A percentile compares a stretch with the other conserved stretches of the same genome.
These are phyloP conservation scores for Bruchidius siliquastri DNA, from an alignment of 2,888 invertebrate species.

Conservation along the genomic window DNA sequence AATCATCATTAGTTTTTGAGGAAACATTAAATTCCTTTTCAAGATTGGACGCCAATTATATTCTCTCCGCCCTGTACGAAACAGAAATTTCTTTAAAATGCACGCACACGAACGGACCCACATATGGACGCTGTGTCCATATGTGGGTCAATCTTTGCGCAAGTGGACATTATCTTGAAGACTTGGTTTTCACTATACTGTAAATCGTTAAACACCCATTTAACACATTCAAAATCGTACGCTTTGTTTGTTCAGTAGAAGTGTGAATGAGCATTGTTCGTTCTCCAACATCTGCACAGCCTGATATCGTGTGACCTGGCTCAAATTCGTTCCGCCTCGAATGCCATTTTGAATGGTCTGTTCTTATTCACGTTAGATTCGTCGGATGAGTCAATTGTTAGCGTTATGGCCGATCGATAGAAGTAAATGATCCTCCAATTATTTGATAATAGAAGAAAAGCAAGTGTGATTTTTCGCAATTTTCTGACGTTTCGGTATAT, in stretches of 20 bases:
- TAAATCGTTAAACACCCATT: not conserved
- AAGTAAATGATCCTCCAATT: no score
- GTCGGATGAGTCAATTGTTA: not conserved
- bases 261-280: not conserved
- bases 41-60: no score
- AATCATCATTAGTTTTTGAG: no score
- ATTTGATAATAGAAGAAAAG: no score
- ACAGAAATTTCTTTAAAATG: not conserved
- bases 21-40: no score
- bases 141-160: not conserved
- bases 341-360: not conserved
- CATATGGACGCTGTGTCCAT: not conserved
- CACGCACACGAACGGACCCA: not conserved
- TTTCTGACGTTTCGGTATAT: no score
- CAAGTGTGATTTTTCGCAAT: no score
- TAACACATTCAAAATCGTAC: not conserved
- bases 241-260: not conserved
- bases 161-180: not conserved
- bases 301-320: not conserved
- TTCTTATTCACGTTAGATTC: not conserved
- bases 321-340: not conserved
- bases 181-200: not conserved
- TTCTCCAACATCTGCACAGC: not conserved
- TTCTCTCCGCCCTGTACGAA: not conserved
- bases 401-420: no score